Base-by-base conservation (phyloP, 1,140 invertebrate species). In the Zaprionus gabonicus region DNA sequence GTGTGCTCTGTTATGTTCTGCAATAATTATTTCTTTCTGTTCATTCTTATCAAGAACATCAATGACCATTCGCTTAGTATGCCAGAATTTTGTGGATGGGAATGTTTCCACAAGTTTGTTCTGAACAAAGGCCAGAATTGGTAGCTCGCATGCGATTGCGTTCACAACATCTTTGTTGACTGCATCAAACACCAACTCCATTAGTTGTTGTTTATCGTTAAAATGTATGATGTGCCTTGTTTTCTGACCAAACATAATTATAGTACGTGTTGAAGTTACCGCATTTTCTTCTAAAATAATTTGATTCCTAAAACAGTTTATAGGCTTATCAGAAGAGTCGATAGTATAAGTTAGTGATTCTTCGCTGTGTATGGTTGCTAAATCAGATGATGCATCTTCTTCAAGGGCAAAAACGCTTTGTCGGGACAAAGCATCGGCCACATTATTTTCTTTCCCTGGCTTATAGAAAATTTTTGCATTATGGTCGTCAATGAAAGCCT, bases 241-340 rank as follows among this genome's bases (percentile, higher is more conserved):
- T 44, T 44, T 44, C 41, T 17, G 41, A 44, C 41, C 41, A 44
- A 44, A 44, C 41, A 44, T 44, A 17, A 44, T 44, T 44, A 44
- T 44, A 44, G 41, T 44, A 17, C 41, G n/a, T 44, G 41, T 7
- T 41, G 38, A 41, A n/a, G 38, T 7, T 41, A 34, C 31, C 17
- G 25, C 41, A 41, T 41, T 44, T 23, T 76, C 62, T 59, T 78
- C 34, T 4, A 70, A 15, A 28, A 69, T 59, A 5, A 75, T 78
- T 23, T 78, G 59, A 34, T 70, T 78, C 31, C 49, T 36, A 5
- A 78, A 70, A 28, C 59, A 78, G 27, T 70, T 70, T 0, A 75
- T 17, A 1, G 65, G 55, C 23, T 70, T 70, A 7, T 75, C 76
- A 2, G 59, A 69, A 3, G 64, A 28, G 2, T 60, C 49, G 2